Conservation (phyloP, 2,888 invertebrate genomes). For the Aporophyla lueneburgensis region DNA sequence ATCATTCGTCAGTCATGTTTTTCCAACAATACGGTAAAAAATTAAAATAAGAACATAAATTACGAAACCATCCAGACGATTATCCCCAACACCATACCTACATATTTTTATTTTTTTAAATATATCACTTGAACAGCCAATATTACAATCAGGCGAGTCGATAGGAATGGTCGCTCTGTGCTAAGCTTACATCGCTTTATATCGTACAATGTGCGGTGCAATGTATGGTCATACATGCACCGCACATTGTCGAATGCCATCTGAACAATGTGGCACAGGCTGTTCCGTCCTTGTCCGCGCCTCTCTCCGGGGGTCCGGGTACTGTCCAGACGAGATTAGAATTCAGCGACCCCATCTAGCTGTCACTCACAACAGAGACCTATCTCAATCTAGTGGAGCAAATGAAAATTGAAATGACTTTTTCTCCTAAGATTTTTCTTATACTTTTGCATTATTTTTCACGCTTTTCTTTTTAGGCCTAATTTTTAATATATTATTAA, state of each 20-base stretch:
- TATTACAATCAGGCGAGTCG: not conserved
- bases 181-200: conserved; percentile 8
- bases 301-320: not conserved
- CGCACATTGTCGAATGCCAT: no score
- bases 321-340: conserved; percentile 31
- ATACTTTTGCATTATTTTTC: not conserved
- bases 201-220: conserved; percentile 8
- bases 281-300: not conserved
- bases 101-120: no score
- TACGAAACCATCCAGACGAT: not conserved
- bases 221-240: conserved; percentile 28
- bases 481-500: no score
- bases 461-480: not conserved
- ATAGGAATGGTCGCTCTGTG: not conserved
- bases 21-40: not conserved
- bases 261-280: conserved; percentile 27
- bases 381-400: conserved; percentile 14
- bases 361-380: conserved; percentile 48
- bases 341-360: conserved; percentile 40
- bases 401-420: conserved; percentile 15
- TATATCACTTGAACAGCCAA: not conserved
- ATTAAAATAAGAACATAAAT: not conserved
- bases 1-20: not conserved
- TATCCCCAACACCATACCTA: not conserved
- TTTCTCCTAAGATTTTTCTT: conserved; percentile 1